A percentile compares a stretch with the other conserved stretches of the same genome.
These are phyloP conservation scores for Psilopogon haemacephalus DNA, from an alignment of 2,113 vertebrate genomes.

Conservation along the genomic window DNA sequence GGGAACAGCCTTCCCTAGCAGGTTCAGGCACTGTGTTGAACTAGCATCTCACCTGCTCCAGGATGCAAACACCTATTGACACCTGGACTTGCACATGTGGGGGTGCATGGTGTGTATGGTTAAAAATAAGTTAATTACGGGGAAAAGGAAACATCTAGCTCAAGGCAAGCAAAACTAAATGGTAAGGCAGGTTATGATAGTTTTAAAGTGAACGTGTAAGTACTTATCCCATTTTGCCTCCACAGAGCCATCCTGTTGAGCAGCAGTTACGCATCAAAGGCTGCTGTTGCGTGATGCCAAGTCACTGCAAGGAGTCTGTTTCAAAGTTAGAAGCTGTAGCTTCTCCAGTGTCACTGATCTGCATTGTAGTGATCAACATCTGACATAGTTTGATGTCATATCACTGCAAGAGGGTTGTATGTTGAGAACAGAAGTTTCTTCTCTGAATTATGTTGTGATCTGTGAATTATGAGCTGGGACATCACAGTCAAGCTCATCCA, in stretches of 20 bases:
- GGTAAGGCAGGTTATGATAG: neutral
- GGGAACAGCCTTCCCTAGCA: neutral
- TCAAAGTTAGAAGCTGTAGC: neutral
- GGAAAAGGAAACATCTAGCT: neutral
- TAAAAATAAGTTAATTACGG: neutral
- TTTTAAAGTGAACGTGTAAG: neutral
- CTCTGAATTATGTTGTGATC: slow-evolving; percentile 19
- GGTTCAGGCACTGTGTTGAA: neutral
- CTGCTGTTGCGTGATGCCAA: neutral
- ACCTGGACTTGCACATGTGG: too few relatives aligned
- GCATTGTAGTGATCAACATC: fast-evolving
- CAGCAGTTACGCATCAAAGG: neutral
- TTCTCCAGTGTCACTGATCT: neutral
- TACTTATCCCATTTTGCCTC: neutral
- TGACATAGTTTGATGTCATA: fast-evolving
- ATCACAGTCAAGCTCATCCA: neutral
- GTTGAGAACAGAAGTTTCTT: neutral
- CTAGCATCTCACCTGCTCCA: neutral
- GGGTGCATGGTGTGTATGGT: neutral
- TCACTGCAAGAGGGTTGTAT: neutral
- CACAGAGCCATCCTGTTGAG: neutral
- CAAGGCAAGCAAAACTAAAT: neutral
- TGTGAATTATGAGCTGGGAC: neutral
- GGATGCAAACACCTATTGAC: fast-evolving
- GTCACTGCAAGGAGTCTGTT: neutral